These are phyloP conservation scores for Taxidea taxus DNA, from an alignment of 2,113 vertebrate species.

Conservation along the genomic window DNA sequence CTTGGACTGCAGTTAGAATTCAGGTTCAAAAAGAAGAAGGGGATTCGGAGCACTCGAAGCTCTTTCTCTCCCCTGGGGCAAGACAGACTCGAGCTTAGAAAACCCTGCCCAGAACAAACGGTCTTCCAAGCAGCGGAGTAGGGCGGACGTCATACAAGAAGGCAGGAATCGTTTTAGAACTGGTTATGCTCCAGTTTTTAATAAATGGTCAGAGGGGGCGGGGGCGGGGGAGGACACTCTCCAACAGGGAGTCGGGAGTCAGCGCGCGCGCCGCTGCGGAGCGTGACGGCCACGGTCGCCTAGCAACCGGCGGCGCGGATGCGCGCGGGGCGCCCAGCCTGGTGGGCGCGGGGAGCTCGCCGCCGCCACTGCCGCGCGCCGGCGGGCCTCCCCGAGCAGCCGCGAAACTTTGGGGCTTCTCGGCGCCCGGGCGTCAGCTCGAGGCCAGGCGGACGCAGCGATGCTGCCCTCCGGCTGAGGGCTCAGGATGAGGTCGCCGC, in stretches of 20 bases:
- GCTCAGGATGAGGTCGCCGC: neutral
- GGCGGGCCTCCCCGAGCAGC: neutral
- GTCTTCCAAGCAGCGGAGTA: neutral
- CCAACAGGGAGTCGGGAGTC: neutral
- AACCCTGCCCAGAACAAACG: neutral
- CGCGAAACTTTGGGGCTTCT: slow-evolving; percentile 16
- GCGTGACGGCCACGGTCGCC: slow-evolving; percentile 55
- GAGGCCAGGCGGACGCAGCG: neutral
- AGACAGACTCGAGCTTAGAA: neutral
- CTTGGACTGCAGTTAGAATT: neutral
- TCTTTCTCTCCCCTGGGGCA: neutral
- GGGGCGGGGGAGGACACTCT: neutral
- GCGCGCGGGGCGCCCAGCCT: neutral
- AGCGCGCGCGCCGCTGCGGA: neutral
- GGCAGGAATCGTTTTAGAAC: neutral
- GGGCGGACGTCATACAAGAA: neutral
- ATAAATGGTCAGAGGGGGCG: neutral
- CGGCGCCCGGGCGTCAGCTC: accelerated
- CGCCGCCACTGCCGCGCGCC: neutral
- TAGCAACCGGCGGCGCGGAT: slow-evolving; percentile 69
- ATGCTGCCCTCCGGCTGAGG: neutral
- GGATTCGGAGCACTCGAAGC: neutral
- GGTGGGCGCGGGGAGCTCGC: neutral
- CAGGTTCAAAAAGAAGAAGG: neutral
- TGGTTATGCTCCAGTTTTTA: neutral